Evolutionary conservation across 2,888 invertebrate genomes (phyloP).

Genomic region (Matsumyia berberina): DNA sequence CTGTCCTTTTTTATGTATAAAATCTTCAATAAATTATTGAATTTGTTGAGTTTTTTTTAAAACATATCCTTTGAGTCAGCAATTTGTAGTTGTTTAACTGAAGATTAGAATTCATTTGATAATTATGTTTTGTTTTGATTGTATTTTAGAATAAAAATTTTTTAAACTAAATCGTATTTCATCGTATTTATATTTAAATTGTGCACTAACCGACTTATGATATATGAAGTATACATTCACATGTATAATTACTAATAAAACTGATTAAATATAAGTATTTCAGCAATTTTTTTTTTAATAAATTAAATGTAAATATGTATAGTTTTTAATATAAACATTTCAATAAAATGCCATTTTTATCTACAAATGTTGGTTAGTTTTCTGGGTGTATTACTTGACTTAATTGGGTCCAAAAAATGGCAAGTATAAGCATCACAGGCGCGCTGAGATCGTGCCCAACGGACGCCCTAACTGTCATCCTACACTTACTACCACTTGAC

Average conservation of each 20-base stretch:
- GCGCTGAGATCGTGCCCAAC: no score
- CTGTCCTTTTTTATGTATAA: no score
- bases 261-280: conserved; percentile 63
- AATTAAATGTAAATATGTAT: conserved; percentile 71
- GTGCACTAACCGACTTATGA: conserved; percentile 54
- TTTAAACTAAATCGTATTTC: conserved; percentile 11
- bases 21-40: neutral
- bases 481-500: no score
- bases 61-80: conserved; percentile 35
- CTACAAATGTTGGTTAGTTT: conserved; percentile 8
- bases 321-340: conserved; percentile 68
- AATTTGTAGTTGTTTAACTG: conserved; percentile 17
- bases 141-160: conserved; percentile 39
- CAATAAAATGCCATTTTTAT: conserved; percentile 72
- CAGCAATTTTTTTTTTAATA: conserved; percentile 34
- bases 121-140: conserved; percentile 42
- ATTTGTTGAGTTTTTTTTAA: conserved; percentile 13
- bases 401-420: no score
- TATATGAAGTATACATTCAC: conserved; percentile 43
- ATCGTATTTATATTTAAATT: conserved; percentile 46
- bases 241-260: conserved; percentile 63
- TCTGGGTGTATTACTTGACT: no score
- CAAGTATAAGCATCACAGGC: no score
- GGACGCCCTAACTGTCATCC: no score
- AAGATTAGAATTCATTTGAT: neutral